Conservation (phyloP, 2,113 vertebrate genomes). For the Passer domesticus region DNA sequence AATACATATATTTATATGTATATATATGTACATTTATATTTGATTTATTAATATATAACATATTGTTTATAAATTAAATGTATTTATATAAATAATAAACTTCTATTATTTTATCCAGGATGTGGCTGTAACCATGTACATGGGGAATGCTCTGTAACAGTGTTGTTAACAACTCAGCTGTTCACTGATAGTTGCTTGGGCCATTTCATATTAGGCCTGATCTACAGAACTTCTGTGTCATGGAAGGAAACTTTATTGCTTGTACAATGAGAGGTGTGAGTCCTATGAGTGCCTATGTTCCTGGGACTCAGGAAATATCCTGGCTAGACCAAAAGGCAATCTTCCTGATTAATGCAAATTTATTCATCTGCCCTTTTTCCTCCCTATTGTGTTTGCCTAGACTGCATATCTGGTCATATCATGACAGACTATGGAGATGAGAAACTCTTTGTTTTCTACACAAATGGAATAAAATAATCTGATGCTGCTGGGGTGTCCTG, state of each 20-base stretch:
- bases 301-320: neutral
- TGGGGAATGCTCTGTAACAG: neutral
- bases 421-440: neutral
- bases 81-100: neutral
- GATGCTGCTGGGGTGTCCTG: neutral
- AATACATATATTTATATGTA: neutral
- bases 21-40: neutral
- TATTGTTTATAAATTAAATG: neutral
- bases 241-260: neutral
- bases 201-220: neutral
- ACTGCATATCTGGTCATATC: conserved; percentile 19
- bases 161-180: neutral
- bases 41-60: neutral
- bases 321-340: neutral
- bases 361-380: conserved; percentile 29
- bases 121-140: neutral
- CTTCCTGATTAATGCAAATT: conserved; percentile 47
- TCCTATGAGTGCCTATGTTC: neutral
- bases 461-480: neutral
- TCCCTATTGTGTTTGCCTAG: neutral
- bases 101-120: neutral
- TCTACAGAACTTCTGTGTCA: neutral
- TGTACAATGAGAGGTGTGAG: neutral
- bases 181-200: neutral
- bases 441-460: conserved; percentile 12